Conservation (phyloP, 2,888 invertebrate genomes). For the Drosophila kuntzei region DNA sequence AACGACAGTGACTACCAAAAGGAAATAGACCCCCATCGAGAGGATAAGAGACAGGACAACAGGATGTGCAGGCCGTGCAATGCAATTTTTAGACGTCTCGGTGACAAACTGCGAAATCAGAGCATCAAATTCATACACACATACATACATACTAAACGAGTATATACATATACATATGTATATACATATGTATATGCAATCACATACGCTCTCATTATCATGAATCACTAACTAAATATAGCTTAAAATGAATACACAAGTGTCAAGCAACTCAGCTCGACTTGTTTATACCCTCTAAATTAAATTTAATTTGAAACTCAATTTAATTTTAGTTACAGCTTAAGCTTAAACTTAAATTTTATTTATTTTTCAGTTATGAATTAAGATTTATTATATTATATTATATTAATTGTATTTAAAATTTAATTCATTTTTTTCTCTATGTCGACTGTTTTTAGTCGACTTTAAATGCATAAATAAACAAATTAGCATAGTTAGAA, state of each 20-base stretch:
- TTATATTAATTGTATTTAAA: too few relatives aligned
- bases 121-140: conserved; percentile 48
- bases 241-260: conserved; percentile 23
- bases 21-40: background rate
- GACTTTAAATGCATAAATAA: too few relatives aligned
- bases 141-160: conserved; percentile 10
- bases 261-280: background rate
- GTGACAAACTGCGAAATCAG: conserved; percentile 65
- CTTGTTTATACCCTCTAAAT: conserved; percentile 10
- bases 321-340: too few relatives aligned
- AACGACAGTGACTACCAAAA: conserved; percentile 12
- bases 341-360: too few relatives aligned
- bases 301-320: background rate
- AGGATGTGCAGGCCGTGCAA: conserved; percentile 63
- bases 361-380: too few relatives aligned
- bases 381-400: too few relatives aligned
- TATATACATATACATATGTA: conserved; percentile 6
- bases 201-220: conserved; percentile 56
- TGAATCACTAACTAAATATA: conserved; percentile 68
- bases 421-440: too few relatives aligned
- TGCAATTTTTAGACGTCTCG: conserved; percentile 59
- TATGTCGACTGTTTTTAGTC: too few relatives aligned
- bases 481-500: background rate
- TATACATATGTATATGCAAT: conserved; percentile 11
- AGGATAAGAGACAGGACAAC: conserved; percentile 40